Base-by-base conservation (phyloP, 2,888 invertebrate species). In the Elysia crispata region DNA sequence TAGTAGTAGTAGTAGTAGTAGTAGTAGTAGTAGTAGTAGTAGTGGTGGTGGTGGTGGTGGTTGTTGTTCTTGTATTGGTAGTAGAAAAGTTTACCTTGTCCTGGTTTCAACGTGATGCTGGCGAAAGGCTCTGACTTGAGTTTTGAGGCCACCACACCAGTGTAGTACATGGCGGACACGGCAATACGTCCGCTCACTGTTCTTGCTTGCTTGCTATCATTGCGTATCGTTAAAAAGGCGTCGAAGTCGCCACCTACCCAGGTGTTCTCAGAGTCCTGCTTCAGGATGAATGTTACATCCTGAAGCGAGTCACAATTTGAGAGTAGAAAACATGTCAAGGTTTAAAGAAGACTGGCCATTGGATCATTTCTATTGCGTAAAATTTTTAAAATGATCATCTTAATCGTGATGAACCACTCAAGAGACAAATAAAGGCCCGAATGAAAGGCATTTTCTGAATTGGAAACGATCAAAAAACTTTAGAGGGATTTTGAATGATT, bases 101-200 rank as follows among this genome's bases (percentile, higher is more conserved):
- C 78, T 25, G 76, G 49, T n/a, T 75, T 6, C 23, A 82, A 31
- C 11, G 15, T 20, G 0, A 57, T 92, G n/a, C 95, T 92, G 50
- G 95, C 94, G 82, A 94, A 95, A 33, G 94, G 94, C 57, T 95
- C 93, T 79, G 94, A 94, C 90, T 96, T 96, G 0, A 97, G 95
- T 33, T 94, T 93, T 31, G 95, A 95, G 0, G 95, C 95, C 0
- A 95, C 94, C 80, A 95, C 94, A 1, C 97, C 97, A 0, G 95
- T 97, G 89, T 97, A 97, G 1, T 96, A 94, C 5, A 96, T 96
- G 0, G 96, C 94, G 85, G 96, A 96, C 0, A 97, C 95, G 60
- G 95, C 94, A 0, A 97, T 91, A 33, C 95, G 94, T 0, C 96
- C 95, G 1, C 94, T 93, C 0, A 97, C 94, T n/a, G 94, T 94